Conservation (phyloP, 1,140 invertebrate species). For the Caenorhabditis remanei region DNA sequence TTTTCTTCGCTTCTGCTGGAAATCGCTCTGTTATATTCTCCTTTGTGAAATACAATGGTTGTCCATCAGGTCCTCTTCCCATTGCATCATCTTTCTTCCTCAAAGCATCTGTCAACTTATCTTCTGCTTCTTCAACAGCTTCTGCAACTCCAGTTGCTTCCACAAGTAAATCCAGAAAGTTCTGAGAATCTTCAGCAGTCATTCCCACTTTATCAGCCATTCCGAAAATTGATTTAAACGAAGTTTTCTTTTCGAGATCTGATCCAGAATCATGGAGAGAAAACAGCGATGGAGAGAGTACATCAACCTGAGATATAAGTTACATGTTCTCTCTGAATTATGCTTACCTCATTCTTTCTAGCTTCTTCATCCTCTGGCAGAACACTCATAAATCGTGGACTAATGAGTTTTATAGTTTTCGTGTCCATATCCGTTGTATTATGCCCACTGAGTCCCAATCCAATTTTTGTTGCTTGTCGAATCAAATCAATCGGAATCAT, state of each 20-base stretch:
- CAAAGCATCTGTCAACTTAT: constrained; percentile 21
- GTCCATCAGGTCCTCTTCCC: constrained; percentile 68
- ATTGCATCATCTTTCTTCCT: constrained; percentile 49
- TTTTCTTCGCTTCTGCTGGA: constrained; percentile 70
- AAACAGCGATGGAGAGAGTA: constrained; percentile 75
- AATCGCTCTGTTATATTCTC: constrained; percentile 71
- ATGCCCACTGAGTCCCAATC: constrained; percentile 68
- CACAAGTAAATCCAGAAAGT: constrained; percentile 65
- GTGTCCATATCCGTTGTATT: constrained; percentile 72
- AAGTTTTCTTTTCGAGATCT: constrained; percentile 66
- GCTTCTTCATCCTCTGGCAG: constrained; percentile 68
- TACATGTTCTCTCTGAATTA: background rate
- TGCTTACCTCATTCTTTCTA: background rate
- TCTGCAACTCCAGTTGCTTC: constrained; percentile 63
- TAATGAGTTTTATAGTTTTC: constrained; percentile 72
- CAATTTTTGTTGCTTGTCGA: constrained; percentile 60
- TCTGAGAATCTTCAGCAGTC: constrained; percentile 34
- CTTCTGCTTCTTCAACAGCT: constrained; percentile 53
- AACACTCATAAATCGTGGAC: constrained; percentile 73
- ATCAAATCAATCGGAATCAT: constrained; percentile 61
- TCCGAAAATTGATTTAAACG: constrained; percentile 57
- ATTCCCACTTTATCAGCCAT: background rate
- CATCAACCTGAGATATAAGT: constrained; percentile 66
- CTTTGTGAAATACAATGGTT: constrained; percentile 74
- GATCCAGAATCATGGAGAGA: constrained; percentile 70